These are phyloP conservation scores for Agrotis clavis DNA, from an alignment of 2,888 invertebrate genomes.

Conservation along the genomic window DNA sequence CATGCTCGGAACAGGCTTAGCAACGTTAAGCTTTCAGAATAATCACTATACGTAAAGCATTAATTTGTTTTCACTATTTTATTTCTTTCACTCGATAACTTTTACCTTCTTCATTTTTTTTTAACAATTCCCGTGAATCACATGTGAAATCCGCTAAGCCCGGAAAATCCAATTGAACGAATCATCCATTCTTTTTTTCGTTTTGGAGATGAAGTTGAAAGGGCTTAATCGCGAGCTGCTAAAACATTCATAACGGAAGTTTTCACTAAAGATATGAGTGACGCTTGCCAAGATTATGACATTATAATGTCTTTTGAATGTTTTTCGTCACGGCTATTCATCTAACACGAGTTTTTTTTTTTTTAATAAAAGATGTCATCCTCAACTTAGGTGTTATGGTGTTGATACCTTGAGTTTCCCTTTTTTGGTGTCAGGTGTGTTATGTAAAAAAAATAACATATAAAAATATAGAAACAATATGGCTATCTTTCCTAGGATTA, in stretches of 20 bases:
- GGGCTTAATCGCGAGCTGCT: constrained; percentile 69
- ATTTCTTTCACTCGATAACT: constrained; percentile 24
- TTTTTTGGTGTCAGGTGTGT: background rate
- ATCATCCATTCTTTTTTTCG: constrained; percentile 68
- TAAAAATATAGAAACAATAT: background rate
- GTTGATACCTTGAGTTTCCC: background rate
- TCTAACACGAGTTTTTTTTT: constrained; percentile 55
- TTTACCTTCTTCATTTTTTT: constrained; percentile 35
- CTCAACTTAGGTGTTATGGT: background rate
- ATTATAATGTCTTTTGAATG: constrained; percentile 68
- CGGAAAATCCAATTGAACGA: constrained; percentile 80
- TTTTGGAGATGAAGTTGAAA: constrained; percentile 76
- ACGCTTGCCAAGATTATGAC: constrained; percentile 68
- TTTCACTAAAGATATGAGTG: constrained; percentile 66
- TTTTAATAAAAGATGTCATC: constrained; percentile 2
- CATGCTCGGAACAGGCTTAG: constrained; percentile 49
- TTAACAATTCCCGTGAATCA: constrained; percentile 65
- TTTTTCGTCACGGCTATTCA: constrained; percentile 68
- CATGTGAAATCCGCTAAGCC: constrained; percentile 84
- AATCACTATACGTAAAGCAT: constrained; percentile 38
- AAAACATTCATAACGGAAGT: constrained; percentile 75
- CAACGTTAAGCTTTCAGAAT: constrained; percentile 46
- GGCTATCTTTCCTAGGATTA: background rate
- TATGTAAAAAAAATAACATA: background rate
- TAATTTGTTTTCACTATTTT: constrained; percentile 47